A percentile compares a stretch with the other conserved stretches of the same genome.
Conservation (phyloP, 2,113 vertebrate species). For the Epinephelus lanceolatus region DNA sequence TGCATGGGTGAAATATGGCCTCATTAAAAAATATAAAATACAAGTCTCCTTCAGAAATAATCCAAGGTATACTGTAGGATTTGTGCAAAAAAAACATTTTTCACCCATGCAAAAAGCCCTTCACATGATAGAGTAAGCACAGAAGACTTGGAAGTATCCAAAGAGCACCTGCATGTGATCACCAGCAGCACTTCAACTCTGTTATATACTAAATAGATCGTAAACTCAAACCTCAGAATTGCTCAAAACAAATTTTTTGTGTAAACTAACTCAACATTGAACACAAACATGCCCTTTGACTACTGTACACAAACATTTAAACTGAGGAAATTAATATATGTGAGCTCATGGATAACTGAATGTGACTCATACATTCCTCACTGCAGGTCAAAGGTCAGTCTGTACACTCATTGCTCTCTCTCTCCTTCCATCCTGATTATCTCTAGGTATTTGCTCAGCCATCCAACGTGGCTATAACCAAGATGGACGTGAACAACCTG, state of each 20-base stretch:
- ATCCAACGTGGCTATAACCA: conserved; percentile 90
- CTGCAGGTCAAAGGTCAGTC: conserved; percentile 29
- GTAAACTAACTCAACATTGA: too few species aligned
- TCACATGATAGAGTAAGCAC: too few species aligned
- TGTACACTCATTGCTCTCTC: background rate
- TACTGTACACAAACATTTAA: background rate
- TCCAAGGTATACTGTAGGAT: too few species aligned
- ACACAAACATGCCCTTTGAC: background rate
- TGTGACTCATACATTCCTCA: background rate
- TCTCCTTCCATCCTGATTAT: conserved; percentile 9
- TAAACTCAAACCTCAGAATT: background rate
- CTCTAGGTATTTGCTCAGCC: conserved; percentile 92
- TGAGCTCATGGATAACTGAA: background rate
- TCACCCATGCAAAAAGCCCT: too few species aligned
- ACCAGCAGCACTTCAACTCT: too few species aligned
- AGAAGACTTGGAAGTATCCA: too few species aligned
- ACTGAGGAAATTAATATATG: background rate
- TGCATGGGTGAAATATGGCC: too few species aligned
- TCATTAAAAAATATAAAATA: too few species aligned
- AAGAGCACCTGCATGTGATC: too few species aligned
- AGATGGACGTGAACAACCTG: conserved; percentile 96
- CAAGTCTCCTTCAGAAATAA: too few species aligned
- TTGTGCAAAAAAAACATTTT: too few species aligned
- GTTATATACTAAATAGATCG: too few species aligned
- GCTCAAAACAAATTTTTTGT: background rate